These are phyloP conservation scores for Ceratoteleas bidentatus DNA, from an alignment of 1,140 invertebrate genomes.

Conservation along the genomic window DNA sequence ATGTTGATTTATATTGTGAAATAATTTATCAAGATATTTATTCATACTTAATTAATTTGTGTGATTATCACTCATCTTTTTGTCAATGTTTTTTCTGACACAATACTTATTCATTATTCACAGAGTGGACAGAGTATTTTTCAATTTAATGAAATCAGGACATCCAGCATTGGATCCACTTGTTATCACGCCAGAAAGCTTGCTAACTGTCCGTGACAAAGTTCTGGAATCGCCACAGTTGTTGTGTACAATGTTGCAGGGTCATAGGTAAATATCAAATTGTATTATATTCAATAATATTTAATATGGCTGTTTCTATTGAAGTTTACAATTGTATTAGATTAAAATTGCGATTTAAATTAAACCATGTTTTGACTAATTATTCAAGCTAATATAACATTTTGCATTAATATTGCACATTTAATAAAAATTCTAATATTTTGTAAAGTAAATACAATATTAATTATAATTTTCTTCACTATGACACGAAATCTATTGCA, in stretches of 20 bases:
- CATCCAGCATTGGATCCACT: constrained; percentile 92
- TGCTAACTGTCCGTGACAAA: constrained; percentile 89
- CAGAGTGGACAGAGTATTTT: constrained; percentile 93
- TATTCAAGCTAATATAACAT: too few relatives aligned
- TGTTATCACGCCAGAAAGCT: constrained; percentile 86
- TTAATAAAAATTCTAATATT: too few relatives aligned
- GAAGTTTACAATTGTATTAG: too few relatives aligned
- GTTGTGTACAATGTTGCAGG: constrained; percentile 91
- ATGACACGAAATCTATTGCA: too few relatives aligned
- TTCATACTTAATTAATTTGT: not conserved
- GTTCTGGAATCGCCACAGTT: constrained; percentile 88
- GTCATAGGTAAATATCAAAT: constrained; percentile 86
- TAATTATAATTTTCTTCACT: too few relatives aligned
- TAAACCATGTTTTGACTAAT: constrained; percentile 14
- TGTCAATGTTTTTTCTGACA: too few relatives aligned
- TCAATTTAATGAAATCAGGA: constrained; percentile 89
- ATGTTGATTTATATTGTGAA: not conserved
- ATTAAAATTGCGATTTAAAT: not conserved
- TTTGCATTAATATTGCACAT: too few relatives aligned
- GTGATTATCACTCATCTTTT: not conserved
- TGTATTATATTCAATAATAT: too few relatives aligned
- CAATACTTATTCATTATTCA: constrained; percentile 16
- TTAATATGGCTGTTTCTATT: too few relatives aligned
- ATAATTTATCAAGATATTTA: not conserved
- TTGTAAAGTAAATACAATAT: too few relatives aligned